Evolutionary conservation across 2,113 vertebrate species (phyloP), one percentile per base, ranked within the genome.

Genomic region (Caranx ignobilis): DNA sequence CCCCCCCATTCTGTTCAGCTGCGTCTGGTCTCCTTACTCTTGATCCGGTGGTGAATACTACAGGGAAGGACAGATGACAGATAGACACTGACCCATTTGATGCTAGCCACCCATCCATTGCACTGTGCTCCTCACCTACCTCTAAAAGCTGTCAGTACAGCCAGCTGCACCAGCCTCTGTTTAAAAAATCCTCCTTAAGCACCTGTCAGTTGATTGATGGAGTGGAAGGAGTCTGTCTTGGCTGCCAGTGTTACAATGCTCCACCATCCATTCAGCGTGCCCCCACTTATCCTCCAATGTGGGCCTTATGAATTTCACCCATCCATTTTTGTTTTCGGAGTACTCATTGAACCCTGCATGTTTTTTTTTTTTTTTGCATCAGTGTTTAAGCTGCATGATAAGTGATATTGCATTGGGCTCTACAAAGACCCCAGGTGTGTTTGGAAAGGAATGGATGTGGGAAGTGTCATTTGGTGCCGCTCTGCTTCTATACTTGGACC

Each of bases 371-470:
- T 81, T 34, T 43, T 52, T 39, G 3, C 5, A 12, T 61, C 34
- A 13, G 57, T 5, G 71, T 81, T 75, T 63, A 26, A 72, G 71
- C 11, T 62, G 13, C 63, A 2, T 18, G 43, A 64, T 74, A 16
- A 83, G 65, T 21, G 18, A 34, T 54, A 52, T 52, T 34, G 16
- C 31, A 41, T 61, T n/a, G 61, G 66, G 76, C 35, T 66, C 47
- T 21, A 82, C 84, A 92, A 91, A 84, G 86, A 61, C 45, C 84
- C 89, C 93, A 93, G 92, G 92, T 94, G 94, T 91, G 71, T 55
- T 60, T 52, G 65, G 16, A 85, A 85, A 71, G 79, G 70, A 70
- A 55, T 79, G 57, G 72, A 75, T 87, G 66, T 83, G 78, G 61
- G 68, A 78, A 76, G 84, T 74, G 47, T 41, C 63, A 81, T 81